Evolutionary conservation across 2,113 vertebrate species (phyloP), one percentile per base, ranked within the genome.

Genomic region (Thalassarche chlororhynchos): DNA sequence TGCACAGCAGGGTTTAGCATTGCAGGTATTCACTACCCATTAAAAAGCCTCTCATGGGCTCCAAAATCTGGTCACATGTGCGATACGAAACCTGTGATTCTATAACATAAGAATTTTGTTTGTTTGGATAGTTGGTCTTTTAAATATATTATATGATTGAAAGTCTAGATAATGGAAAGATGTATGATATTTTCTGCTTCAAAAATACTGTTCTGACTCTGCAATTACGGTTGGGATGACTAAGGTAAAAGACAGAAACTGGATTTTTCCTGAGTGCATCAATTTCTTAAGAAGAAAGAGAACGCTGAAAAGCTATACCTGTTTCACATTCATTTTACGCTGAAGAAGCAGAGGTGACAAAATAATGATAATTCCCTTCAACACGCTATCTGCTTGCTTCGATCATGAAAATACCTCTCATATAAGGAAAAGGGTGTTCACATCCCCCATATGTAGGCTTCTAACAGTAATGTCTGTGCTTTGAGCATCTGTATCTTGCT

Each of bases 241-340:
- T 74, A 47, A 60, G 54, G 34, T 58, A 76, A 71, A 61, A 36
- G 18, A 68, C 25, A 96, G 17, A 95, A 38, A 19, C 20, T 8
- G 62, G 32, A 20, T 61, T 90, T 83, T 81, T n/a, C 26, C 54
- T 25, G 8, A 89, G n/a, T 36, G 42, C 17, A n/a, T 55, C 19
- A 13, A 6, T 52, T 93, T 91, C 87, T 95, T 81, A 86, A 96
- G 65, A 29, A 54, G 18, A 34, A 87, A 93, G 34, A 87, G 49
- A 95, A 69, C 10, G 8, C 28, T 60, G 54, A 90, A 95, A 88
- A 24, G 38, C 51, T 65, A 57, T 54, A 51, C 17, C 54, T 31
- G 18, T 12, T 66, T 66, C 65, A n/a, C 28, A 77, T 40, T 61
- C 12, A 78, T 84, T 95, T 84, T 65, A 83, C 51, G 72, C 17